Conservation (phyloP, 2,113 vertebrate species). For the Pygoscelis antarcticus region DNA sequence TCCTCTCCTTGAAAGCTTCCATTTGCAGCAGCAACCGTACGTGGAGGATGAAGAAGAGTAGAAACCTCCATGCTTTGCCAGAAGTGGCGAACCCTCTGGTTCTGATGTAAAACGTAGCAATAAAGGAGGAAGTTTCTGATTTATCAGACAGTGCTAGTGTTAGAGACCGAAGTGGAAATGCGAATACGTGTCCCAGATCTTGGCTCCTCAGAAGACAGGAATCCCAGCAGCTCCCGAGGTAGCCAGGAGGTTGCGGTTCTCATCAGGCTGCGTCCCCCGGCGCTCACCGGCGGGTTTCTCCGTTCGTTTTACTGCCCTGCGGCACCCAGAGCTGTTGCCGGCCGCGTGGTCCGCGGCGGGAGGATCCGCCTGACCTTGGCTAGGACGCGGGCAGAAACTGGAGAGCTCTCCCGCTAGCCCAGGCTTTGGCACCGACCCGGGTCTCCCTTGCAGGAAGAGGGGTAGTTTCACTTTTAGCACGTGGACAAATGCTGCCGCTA, state of each 20-base stretch:
- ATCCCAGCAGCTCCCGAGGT: neutral
- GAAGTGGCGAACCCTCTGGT: neutral
- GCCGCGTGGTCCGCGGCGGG: accelerated
- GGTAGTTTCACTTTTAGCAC: neutral
- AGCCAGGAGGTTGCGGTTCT: neutral
- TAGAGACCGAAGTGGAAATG: neutral
- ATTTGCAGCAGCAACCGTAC: neutral
- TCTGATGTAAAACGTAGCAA: neutral
- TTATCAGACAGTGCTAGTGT: accelerated
- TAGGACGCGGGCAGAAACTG: accelerated
- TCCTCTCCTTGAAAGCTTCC: neutral
- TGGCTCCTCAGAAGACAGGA: neutral
- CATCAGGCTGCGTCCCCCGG: neutral
- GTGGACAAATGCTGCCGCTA: neutral
- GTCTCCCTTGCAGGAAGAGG: neutral
- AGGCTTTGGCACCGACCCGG: neutral
- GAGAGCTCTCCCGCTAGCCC: neutral
- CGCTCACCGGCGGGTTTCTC: accelerated
- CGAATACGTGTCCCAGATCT: neutral
- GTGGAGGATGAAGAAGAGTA: neutral
- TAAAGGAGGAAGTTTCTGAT: neutral
- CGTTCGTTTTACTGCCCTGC: accelerated
- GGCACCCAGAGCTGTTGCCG: accelerated
- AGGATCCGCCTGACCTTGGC: accelerated
- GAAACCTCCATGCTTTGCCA: neutral